Base-by-base conservation (phyloP, 2,113 vertebrate genomes). In the Cyanoramphus novaezelandiae region DNA sequence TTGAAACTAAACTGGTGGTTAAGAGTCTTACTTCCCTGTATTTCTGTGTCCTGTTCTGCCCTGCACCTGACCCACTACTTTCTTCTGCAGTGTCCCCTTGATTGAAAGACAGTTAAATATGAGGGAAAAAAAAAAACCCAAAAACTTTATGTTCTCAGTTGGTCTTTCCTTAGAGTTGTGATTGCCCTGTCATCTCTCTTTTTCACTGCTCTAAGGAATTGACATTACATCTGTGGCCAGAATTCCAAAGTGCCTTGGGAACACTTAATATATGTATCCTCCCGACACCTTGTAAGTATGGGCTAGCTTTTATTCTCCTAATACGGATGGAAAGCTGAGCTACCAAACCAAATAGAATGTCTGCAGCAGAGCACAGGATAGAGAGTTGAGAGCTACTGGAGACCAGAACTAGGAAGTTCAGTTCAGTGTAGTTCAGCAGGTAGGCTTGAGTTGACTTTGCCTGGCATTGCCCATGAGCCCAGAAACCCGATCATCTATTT, bases 251-350 rank as follows among this genome's bases (percentile, higher is more conserved):
- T 85, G 60, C 50, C 55, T 94, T 93, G 85, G 85, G 85, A 88
- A 55, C 31, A 46, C 67, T 96, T 91, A 76, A 90, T 90, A 29
- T 80, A 87, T 93, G 91, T 96, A 91, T 91, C 82, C 78, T 86
- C 84, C 87, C 92, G 71, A 80, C 78, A 82, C 53, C 19, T 80
- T 91, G 24, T 91, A 87, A 81, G 46, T 82, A 60, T 11, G n/a
- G 59, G n/a, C 63, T 0, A 2, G 67, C 75, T 93, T 90, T 96
- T 94, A 90, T 94, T 82, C 49, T 91, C 43, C 57, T 90, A 35
- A 55, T 67, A 23, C 68, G 81, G 59, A 46, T 64, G 79, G 63
- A 88, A 92, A 71, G n/a, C 81, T 63, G 67, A 87, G 76, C 53
- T 41, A 70, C 25, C 33, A 62, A 80, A 92, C 20, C 63, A 80